These are phyloP conservation scores for Octopus bimaculoides DNA, from an alignment of 1,140 invertebrate genomes.

Conservation along the genomic window DNA sequence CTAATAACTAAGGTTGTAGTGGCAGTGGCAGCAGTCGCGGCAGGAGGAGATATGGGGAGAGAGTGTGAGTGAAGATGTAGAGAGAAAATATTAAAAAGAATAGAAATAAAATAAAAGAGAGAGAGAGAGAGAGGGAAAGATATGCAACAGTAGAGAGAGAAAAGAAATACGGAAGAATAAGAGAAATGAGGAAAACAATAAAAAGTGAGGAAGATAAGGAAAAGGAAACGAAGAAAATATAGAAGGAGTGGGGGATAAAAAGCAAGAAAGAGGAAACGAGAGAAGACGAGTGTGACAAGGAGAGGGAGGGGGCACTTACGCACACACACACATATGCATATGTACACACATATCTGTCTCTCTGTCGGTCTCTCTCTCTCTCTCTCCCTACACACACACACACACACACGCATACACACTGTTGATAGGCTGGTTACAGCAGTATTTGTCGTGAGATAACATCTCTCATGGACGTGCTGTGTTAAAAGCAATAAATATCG, in stretches of 20 bases:
- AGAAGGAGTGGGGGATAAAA: background rate
- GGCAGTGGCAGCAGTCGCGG: no score
- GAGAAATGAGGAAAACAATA: background rate
- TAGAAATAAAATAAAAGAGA: background rate
- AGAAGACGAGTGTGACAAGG: background rate
- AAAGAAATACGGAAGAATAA: background rate
- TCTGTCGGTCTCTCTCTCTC: no score
- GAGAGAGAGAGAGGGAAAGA: background rate
- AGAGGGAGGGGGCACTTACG: background rate
- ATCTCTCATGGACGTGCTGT: no score
- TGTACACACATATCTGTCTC: no score
- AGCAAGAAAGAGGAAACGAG: background rate
- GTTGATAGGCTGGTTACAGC: no score
- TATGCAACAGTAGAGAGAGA: background rate
- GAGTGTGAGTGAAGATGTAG: background rate
- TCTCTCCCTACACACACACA: no score
- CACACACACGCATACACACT: no score
- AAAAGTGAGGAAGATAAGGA: background rate
- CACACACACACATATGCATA: no score
- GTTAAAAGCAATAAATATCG: no score
- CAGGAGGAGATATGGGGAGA: background rate
- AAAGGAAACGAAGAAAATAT: background rate
- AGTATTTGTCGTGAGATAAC: no score
- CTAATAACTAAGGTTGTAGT: no score
- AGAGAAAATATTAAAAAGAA: background rate